phyloP scores from a whole-genome alignment of 1,140 invertebrate genomes.

The Ceratoteleas bidentatus region DNA sequence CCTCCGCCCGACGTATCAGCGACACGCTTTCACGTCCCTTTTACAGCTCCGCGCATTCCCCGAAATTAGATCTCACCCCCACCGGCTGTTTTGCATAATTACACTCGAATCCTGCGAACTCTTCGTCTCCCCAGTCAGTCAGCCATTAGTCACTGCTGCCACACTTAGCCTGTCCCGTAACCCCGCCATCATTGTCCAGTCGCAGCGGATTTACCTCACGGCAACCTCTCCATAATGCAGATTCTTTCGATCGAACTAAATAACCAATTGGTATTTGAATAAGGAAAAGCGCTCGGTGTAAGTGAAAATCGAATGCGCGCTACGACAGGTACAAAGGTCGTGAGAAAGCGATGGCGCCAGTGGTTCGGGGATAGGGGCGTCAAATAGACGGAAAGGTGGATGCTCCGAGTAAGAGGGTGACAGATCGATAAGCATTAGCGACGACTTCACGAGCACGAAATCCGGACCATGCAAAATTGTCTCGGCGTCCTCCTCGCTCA shows the following conservation, averaged over 20 bases:
- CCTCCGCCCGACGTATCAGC: no score
- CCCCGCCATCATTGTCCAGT: no score
- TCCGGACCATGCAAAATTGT: constrained; percentile 57
- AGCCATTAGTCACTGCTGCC: no score
- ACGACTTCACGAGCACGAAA: constrained; percentile 54
- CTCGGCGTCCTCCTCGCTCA: constrained; percentile 31
- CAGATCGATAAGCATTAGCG: constrained; percentile 63
- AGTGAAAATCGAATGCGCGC: constrained; percentile 33
- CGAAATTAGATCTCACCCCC: no score
- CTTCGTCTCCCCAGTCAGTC: no score
- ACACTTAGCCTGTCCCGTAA: no score
- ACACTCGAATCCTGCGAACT: no score
- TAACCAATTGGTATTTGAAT: constrained; percentile 1
- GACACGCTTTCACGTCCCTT: no score
- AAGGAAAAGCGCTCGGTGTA: constrained; percentile 1
- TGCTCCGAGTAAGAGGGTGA: constrained; percentile 38
- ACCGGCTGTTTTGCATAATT: no score
- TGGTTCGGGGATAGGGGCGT: background rate
- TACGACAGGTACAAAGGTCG: constrained; percentile 27
- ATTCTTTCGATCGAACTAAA: constrained; percentile 6
- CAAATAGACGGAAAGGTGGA: constrained; percentile 26
- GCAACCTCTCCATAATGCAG: background rate
- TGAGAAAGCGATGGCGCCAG: constrained; percentile 12
- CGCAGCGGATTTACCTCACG: no score
- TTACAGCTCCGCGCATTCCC: no score